A percentile compares a stretch with the other conserved stretches of the same genome.
These are phyloP conservation scores for Lophius americanus DNA, from an alignment of 2,797 vertebrate species.

Conservation along the genomic window DNA sequence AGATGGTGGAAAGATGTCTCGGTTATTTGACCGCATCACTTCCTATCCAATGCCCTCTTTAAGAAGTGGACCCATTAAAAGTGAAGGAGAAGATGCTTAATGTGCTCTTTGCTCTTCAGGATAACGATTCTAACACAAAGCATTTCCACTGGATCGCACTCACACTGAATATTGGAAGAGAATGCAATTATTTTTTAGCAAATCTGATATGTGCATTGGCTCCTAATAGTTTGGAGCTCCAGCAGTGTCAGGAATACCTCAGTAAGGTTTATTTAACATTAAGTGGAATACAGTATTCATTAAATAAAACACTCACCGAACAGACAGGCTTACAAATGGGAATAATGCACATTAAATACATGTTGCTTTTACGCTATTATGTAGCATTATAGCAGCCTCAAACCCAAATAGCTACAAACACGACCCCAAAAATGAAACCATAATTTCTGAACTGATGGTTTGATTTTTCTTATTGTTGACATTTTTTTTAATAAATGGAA, in stretches of 20 bases:
- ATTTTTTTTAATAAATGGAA: too few relatives aligned
- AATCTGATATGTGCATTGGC: not conserved
- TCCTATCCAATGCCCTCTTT: not conserved
- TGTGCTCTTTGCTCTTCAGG: conserved; percentile 3
- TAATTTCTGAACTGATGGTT: too few relatives aligned
- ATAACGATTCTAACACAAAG: conserved; percentile 7
- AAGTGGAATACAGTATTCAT: not conserved
- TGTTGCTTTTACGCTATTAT: not conserved
- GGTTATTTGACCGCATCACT: not conserved
- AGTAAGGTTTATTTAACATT: conserved; percentile 1
- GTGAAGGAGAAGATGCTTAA: conserved; percentile 8
- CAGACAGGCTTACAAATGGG: not conserved
- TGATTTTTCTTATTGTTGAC: too few relatives aligned
- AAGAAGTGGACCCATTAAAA: conserved; percentile 10
- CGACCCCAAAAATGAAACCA: too few relatives aligned
- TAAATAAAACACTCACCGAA: not conserved
- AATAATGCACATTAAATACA: conserved; percentile 1
- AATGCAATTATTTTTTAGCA: conserved; percentile 22
- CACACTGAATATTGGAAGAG: not conserved
- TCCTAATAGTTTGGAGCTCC: not conserved
- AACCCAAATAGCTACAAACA: too few relatives aligned
- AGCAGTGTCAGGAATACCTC: not conserved
- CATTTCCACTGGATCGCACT: conserved; percentile 2
- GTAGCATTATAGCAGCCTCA: not conserved
- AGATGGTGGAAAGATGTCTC: not conserved